phyloP scores from a whole-genome alignment of 2,113 vertebrate species.

The Atherinomorus stipes region DNA sequence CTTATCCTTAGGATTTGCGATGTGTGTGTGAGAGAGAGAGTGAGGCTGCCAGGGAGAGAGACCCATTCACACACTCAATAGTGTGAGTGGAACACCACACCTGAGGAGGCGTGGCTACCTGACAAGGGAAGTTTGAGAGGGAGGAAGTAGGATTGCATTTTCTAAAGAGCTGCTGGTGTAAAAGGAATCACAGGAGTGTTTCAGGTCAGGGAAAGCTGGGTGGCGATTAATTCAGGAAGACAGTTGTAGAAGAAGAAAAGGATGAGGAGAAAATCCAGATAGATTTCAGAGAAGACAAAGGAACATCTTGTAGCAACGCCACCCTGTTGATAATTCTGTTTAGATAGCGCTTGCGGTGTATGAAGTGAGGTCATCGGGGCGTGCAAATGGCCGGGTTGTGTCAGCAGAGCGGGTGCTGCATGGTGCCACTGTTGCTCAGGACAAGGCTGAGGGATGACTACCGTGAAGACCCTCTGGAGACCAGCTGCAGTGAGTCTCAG shows the following conservation, averaged over 20 bases:
- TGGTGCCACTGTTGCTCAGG: conserved; percentile 49
- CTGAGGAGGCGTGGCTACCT: conserved; percentile 62
- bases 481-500: neutral
- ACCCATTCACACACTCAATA: neutral
- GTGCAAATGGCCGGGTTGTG: conserved; percentile 63
- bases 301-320: neutral
- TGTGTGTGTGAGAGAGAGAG: conserved; percentile 3
- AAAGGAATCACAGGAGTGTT: neutral
- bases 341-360: neutral
- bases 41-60: neutral
- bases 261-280: neutral
- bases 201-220: no score
- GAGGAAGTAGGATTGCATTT: conserved; percentile 61
- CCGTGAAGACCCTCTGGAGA: conserved; percentile 55
- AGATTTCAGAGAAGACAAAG: neutral
- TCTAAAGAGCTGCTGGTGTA: conserved; percentile 36
- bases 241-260: neutral
- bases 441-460: conserved; percentile 20
- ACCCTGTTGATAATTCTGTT: neutral
- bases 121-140: conserved; percentile 24
- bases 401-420: conserved; percentile 61
- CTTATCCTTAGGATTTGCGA: conserved; percentile 4
- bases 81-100: conserved; percentile 37
- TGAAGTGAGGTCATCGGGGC: conserved; percentile 6
- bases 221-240: neutral